A percentile compares a stretch with the other conserved stretches of the same genome.
phyloP scores from a whole-genome alignment of 30 jellyfish, hydroid and myxozoan genomes.

The Pseudorhiza aurosa region DNA sequence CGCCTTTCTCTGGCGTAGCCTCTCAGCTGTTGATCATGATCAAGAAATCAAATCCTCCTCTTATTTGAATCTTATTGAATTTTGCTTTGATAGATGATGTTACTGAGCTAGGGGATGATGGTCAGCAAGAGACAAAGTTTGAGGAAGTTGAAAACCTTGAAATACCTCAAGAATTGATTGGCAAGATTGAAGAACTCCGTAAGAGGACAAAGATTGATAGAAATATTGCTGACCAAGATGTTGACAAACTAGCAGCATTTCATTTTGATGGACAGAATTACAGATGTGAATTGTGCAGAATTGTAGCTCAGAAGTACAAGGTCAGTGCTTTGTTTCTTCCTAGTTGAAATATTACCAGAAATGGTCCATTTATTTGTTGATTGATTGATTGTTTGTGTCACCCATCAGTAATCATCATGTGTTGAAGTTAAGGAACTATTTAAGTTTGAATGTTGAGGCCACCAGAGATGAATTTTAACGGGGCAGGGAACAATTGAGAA shows the following conservation, averaged over 20 bases:
- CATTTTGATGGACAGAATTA: slow-evolving; percentile 84
- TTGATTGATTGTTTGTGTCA: too few relatives aligned
- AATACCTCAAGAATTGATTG: slow-evolving; percentile 75
- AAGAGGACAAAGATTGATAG: slow-evolving; percentile 89
- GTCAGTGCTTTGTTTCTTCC: slow-evolving; percentile 8
- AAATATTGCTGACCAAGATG: slow-evolving; percentile 97
- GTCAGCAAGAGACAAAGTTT: background rate
- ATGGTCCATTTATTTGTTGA: too few relatives aligned
- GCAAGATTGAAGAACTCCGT: slow-evolving; percentile 84
- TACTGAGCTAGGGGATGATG: slow-evolving; percentile 17
- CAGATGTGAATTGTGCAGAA: slow-evolving; percentile 74
- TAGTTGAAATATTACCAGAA: background rate
- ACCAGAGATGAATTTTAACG: too few relatives aligned
- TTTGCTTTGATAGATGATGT: slow-evolving; percentile 40
- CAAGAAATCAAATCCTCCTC: too few relatives aligned
- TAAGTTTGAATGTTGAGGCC: too few relatives aligned
- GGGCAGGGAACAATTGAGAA: too few relatives aligned
- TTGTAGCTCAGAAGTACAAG: slow-evolving; percentile 40
- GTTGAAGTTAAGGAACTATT: too few relatives aligned
- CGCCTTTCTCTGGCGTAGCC: too few relatives aligned
- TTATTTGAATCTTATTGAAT: too few relatives aligned
- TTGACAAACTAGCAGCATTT: slow-evolving; percentile 82
- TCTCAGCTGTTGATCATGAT: too few relatives aligned
- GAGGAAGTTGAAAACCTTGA: slow-evolving; percentile 64
- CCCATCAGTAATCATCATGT: too few relatives aligned